A percentile compares a stretch with the other conserved stretches of the same genome.
Conservation (phyloP, 2,113 vertebrate species). For the Heteronetta atricapilla region DNA sequence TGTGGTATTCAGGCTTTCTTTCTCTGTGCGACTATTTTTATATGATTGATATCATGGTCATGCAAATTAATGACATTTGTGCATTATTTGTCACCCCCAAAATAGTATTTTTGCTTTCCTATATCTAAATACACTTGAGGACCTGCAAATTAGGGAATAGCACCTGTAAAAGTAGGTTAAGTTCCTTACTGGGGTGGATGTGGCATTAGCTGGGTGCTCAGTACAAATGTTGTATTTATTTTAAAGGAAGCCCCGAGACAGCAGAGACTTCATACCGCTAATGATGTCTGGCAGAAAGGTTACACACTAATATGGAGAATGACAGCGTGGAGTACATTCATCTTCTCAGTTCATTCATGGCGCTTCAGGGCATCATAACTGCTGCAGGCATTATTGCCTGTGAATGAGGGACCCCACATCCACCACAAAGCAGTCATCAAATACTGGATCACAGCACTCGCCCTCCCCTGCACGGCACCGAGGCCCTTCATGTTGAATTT, state of each 20-base stretch:
- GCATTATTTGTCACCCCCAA: neutral
- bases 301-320: conserved; percentile 2
- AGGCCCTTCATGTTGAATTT: neutral
- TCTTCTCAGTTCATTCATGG: neutral
- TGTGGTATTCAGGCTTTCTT: neutral
- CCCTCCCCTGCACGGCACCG: neutral
- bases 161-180: neutral
- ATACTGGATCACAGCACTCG: neutral
- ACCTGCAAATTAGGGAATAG: neutral
- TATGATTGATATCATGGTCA: neutral
- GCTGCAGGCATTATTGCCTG: neutral
- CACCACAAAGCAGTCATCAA: neutral
- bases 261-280: neutral
- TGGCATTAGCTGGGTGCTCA: neutral
- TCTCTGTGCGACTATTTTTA: neutral
- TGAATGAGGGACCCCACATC: neutral
- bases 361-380: neutral
- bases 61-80: neutral
- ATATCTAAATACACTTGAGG: neutral
- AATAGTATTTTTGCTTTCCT: neutral
- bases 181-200: neutral
- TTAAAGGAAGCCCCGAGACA: neutral
- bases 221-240: neutral
- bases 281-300: conserved; percentile 17
- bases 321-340: neutral